Evolutionary conservation across 2,797 vertebrate species (phyloP).

Genomic region (Eremophila alpestris): DNA sequence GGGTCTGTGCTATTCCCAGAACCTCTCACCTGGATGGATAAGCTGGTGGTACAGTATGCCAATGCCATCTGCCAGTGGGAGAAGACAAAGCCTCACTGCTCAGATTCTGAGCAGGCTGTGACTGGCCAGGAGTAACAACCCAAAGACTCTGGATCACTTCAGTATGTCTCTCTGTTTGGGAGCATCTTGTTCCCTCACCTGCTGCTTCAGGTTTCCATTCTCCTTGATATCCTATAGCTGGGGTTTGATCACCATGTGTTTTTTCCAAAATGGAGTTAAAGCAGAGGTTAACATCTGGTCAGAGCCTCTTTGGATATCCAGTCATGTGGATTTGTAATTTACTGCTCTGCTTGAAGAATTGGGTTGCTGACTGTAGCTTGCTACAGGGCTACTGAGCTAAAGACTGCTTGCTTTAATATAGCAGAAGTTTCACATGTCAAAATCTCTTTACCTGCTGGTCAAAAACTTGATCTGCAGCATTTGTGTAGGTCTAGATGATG

Average conservation of each 20-base stretch:
- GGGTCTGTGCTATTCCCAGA: constrained; percentile 91
- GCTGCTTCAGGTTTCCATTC: constrained; percentile 72
- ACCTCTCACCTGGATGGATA: constrained; percentile 98
- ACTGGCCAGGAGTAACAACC: constrained; percentile 77
- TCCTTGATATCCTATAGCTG: constrained; percentile 47
- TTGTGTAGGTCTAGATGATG: constrained; percentile 10
- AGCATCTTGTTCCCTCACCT: constrained; percentile 40
- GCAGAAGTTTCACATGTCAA: not conserved
- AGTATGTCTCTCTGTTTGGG: constrained; percentile 50
- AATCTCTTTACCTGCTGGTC: not conserved
- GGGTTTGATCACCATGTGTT: constrained; percentile 62
- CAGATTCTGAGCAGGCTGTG: constrained; percentile 72
- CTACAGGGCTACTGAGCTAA: constrained; percentile 15
- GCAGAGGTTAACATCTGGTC: constrained; percentile 16
- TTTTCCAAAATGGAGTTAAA: constrained; percentile 44
- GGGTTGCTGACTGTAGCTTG: constrained; percentile 30
- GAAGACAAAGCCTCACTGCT: constrained; percentile 91
- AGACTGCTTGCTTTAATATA: not conserved
- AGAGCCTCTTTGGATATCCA: constrained; percentile 19
- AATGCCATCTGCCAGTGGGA: constrained; percentile 93
- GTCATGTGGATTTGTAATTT: constrained; percentile 24
- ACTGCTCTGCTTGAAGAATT: constrained; percentile 36
- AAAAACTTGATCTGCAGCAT: constrained; percentile 1
- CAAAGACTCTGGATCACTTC: constrained; percentile 63
- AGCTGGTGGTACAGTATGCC: constrained; percentile 91